Conservation (phyloP, 2,888 invertebrate species). For the Caenorhabditis uteleia region DNA sequence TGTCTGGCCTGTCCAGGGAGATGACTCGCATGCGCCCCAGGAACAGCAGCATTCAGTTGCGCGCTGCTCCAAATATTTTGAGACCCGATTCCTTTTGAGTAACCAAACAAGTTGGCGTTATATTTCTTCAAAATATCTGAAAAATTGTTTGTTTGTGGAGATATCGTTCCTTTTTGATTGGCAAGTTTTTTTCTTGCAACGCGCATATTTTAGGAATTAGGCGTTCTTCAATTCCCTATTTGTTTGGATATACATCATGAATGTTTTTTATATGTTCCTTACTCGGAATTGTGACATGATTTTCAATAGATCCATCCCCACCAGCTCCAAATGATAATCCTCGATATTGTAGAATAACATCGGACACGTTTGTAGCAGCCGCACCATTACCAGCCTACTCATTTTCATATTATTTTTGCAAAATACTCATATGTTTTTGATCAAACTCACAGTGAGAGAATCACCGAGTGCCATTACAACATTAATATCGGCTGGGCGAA, state of each 20-base stretch:
- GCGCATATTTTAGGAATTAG: too few relatives aligned
- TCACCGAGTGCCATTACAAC: conserved; percentile 55
- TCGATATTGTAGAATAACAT: conserved; percentile 51
- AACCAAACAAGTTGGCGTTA: conserved; percentile 78
- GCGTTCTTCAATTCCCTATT: too few relatives aligned
- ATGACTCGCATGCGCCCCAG: conserved; percentile 49
- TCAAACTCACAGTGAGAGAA: conserved; percentile 54
- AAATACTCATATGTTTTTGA: background rate
- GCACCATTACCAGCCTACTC: conserved; percentile 55
- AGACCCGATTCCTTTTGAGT: conserved; percentile 77
- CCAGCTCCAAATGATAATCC: conserved; percentile 58
- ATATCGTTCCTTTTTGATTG: too few relatives aligned
- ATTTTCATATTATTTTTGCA: too few relatives aligned
- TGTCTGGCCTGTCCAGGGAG: conserved; percentile 50
- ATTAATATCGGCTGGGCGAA: conserved; percentile 54
- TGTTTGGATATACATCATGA: too few relatives aligned
- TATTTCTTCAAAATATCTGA: conserved; percentile 78
- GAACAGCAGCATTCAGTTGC: conserved; percentile 46
- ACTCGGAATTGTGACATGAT: conserved; percentile 61
- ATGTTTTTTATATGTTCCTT: too few relatives aligned
- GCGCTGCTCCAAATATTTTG: conserved; percentile 48
- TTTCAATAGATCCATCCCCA: conserved; percentile 49
- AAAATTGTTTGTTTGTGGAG: background rate
- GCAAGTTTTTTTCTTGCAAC: too few relatives aligned
- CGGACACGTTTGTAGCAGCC: conserved; percentile 45